These are phyloP conservation scores for Mus caroli DNA, from an alignment of 2,797 vertebrate species.

Conservation along the genomic window DNA sequence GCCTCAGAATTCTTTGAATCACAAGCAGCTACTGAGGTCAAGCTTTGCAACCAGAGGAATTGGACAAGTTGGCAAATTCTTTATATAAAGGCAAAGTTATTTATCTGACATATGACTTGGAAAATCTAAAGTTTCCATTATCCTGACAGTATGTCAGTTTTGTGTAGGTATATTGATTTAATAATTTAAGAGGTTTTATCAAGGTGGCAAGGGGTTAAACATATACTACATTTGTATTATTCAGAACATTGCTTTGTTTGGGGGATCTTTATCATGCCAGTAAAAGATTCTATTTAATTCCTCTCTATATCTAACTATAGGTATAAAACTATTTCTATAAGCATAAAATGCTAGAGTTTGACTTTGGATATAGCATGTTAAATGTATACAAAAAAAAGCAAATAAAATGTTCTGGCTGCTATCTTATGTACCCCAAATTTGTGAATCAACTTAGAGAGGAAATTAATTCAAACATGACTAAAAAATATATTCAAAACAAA, in stretches of 20 bases:
- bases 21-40: conserved; percentile 86
- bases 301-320: conserved; percentile 25
- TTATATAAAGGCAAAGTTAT: conserved; percentile 85
- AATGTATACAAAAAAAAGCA: conserved; percentile 12
- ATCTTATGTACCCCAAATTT: background rate
- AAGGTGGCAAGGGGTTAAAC: conserved; percentile 77
- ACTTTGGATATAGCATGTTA: conserved; percentile 22
- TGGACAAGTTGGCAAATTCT: conserved; percentile 82
- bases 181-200: conserved; percentile 79
- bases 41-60: conserved; percentile 80
- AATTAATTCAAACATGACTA: conserved; percentile 35
- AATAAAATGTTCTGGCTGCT: conserved; percentile 54
- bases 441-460: conserved; percentile 40
- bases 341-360: conserved; percentile 41
- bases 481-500: conserved; percentile 41
- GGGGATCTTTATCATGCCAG: conserved; percentile 11
- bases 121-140: conserved; percentile 84
- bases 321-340: conserved; percentile 51
- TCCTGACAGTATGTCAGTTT: conserved; percentile 82
- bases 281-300: conserved; percentile 69
- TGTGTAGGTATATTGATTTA: conserved; percentile 82
- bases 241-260: conserved; percentile 72
- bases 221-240: conserved; percentile 79
- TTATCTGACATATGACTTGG: conserved; percentile 79
- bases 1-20: conserved; percentile 88